A percentile compares a stretch with the other conserved stretches of the same genome.
phyloP scores from a whole-genome alignment of 2,797 vertebrate genomes.

The Hyperoplus immaculatus region DNA sequence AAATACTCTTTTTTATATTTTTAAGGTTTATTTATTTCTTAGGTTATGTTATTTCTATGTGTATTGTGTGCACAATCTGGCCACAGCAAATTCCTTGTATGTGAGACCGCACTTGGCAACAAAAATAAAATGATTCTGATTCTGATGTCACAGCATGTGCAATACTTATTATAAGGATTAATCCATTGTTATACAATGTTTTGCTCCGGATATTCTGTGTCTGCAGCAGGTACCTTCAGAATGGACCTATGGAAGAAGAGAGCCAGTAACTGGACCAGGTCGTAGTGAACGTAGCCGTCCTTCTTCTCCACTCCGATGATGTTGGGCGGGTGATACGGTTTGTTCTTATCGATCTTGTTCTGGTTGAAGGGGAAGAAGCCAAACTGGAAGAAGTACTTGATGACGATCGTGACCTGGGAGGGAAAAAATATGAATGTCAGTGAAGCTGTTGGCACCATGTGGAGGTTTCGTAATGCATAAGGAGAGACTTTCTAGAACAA shows the following conservation, averaged over 20 bases:
- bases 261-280: constrained; percentile 94
- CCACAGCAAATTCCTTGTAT: no score
- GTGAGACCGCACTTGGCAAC: no score
- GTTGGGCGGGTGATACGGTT: constrained; percentile 92
- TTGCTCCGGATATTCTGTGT: neutral
- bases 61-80: no score
- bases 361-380: constrained; percentile 97
- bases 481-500: neutral
- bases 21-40: no score
- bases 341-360: constrained; percentile 82
- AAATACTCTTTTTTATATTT: no score
- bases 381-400: constrained; percentile 99
- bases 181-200: no score
- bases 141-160: no score
- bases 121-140: no score
- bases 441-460: neutral
- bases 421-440: constrained; percentile 29
- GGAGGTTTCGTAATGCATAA: neutral
- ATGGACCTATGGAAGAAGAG: constrained; percentile 99
- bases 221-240: constrained; percentile 90
- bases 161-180: no score
- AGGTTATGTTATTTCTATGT: no score
- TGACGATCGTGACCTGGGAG: constrained; percentile 92
- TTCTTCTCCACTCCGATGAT: constrained; percentile 99
- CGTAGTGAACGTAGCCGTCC: constrained; percentile 96